Conservation (phyloP, 2,888 invertebrate species). For the Orthosia cruda region DNA sequence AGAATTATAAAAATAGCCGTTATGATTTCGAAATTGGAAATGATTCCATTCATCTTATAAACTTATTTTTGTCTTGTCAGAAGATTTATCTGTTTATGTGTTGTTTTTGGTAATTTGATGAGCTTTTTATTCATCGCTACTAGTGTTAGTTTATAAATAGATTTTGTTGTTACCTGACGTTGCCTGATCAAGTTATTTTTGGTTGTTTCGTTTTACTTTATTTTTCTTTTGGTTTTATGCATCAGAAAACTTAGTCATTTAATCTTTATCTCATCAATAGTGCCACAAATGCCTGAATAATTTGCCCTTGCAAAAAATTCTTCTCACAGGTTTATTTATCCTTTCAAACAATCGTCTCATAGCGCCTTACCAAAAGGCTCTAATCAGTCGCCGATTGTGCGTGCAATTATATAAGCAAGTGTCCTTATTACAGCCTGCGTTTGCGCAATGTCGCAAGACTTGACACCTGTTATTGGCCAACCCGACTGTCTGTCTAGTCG, state of each 20-base stretch:
- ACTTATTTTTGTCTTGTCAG: conserved; percentile 6
- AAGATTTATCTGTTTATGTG: conserved; percentile 9
- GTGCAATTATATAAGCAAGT: conserved; percentile 63
- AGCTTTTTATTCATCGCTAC: background rate
- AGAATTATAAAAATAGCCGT: conserved; percentile 49
- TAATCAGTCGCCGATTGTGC: conserved; percentile 63
- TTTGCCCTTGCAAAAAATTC: background rate
- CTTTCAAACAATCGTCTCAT: conserved; percentile 15
- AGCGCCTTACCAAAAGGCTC: conserved; percentile 7
- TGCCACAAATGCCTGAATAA: background rate
- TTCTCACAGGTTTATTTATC: background rate
- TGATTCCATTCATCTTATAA: conserved; percentile 51
- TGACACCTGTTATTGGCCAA: conserved; percentile 77
- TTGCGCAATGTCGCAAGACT: conserved; percentile 72
- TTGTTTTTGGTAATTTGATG: conserved; percentile 15
- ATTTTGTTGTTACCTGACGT: background rate
- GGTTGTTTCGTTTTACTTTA: background rate
- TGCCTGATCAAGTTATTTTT: too few species aligned
- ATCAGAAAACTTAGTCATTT: background rate
- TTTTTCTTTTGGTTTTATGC: background rate
- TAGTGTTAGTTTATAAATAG: background rate
- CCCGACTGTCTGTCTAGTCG: conserved; percentile 75
- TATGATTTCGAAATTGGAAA: conserved; percentile 50
- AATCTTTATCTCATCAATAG: background rate
- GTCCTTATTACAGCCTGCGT: conserved; percentile 68